Base-by-base conservation (phyloP, 2,113 vertebrate genomes). In the Syrmaticus mikado region DNA sequence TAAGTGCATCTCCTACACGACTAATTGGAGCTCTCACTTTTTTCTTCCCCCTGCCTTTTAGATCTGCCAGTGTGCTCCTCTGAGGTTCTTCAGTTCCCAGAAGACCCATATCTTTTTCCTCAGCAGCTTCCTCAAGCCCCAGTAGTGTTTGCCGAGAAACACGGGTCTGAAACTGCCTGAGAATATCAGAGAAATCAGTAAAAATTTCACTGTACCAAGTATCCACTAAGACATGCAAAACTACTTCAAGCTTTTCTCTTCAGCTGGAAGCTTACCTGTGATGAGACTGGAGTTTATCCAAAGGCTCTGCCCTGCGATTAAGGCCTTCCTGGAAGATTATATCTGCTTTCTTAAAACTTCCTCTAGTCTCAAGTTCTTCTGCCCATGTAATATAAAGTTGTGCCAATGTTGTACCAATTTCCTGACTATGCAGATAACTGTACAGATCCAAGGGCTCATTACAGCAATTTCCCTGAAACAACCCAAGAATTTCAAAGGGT, bases 331-430 rank as follows among this genome's bases (percentile, higher is more conserved):
- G 99, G 93, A 98, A 99, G 79, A 99, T 94, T 21, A 93, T 60
- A 93, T 99, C 99, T 34, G 99, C 99, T 97, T 98, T 98, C 91
- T 97, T 98, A 81, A 96, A 98, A 74, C 98, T 98, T 62, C 98
- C 99, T 85, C 97, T 98, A 58, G 98, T 97, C 97, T 99, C 99
- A 11, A 99, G 98, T 36, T 98, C 98, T 93, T 99, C 99, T 76
- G 99, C 98, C 99, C 99, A 99, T 4, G 98, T 98, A 19, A 99
- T 99, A 93, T 99, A 99, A 66, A 99, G 97, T 24, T 96, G 97
- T 8, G 99, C 98, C 74, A 98, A 97, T 3, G 96, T 96, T 50
- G 98, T 92, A 36, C 99, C 99, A 30, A 99, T 99, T 32, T 97
- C 98, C 94, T 99, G 98, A 55, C 97, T 98, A 43, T 98, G 96